Conservation (phyloP, 64 coral and sea anemone species). For the Actinia tenebrosa region DNA sequence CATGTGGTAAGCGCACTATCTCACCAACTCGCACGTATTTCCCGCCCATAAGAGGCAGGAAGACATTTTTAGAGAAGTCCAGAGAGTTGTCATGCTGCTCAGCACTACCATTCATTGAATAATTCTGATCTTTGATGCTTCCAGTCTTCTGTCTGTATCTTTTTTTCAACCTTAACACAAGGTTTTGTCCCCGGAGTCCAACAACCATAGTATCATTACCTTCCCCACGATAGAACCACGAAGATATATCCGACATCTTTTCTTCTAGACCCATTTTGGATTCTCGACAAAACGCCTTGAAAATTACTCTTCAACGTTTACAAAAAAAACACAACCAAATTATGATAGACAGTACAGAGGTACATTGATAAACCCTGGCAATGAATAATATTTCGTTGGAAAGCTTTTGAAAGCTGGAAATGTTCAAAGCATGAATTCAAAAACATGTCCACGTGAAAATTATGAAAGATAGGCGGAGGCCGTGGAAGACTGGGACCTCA, state of each 20-base stretch:
- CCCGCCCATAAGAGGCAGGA: slow-evolving; percentile 57
- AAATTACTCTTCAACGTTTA: too few relatives aligned
- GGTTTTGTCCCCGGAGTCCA: slow-evolving; percentile 20
- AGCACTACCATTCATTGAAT: neutral
- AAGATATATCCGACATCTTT: slow-evolving; percentile 17
- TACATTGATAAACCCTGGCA: neutral
- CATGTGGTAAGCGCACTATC: slow-evolving; percentile 32
- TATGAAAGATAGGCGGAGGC: neutral
- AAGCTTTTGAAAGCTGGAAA: neutral
- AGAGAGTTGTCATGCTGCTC: slow-evolving; percentile 25
- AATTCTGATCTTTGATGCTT: neutral
- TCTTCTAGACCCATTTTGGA: slow-evolving; percentile 2
- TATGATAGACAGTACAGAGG: neutral
- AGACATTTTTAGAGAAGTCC: slow-evolving; percentile 55
- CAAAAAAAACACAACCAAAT: too few relatives aligned
- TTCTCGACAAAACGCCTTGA: too few relatives aligned
- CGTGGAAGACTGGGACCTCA: neutral
- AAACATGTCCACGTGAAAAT: too few relatives aligned
- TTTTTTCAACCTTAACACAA: slow-evolving; percentile 71
- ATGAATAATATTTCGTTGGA: neutral
- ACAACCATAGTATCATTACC: slow-evolving; percentile 74
- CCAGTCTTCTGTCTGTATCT: neutral
- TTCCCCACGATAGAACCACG: slow-evolving; percentile 78
- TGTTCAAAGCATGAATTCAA: neutral
- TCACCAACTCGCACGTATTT: slow-evolving; percentile 63